Conservation (phyloP, 2,888 invertebrate genomes). For the Agrotis segetum region DNA sequence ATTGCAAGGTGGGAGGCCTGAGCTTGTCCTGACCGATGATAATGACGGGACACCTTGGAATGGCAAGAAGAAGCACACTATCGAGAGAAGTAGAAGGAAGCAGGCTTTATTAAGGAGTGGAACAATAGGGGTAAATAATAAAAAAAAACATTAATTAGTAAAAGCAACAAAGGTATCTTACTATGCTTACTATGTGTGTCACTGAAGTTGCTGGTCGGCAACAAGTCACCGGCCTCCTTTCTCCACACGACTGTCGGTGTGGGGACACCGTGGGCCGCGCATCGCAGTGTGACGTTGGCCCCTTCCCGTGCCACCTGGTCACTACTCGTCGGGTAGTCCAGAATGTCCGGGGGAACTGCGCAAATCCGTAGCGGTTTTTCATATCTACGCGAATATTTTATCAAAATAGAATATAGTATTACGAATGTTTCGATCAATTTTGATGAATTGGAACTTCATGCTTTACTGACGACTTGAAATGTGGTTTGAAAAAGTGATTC, state of each 20-base stretch:
- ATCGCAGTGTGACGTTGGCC: slow-evolving; percentile 95
- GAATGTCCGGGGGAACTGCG: slow-evolving; percentile 96
- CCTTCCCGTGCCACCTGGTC: slow-evolving; percentile 97
- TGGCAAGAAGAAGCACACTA: neutral
- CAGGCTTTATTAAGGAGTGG: neutral
- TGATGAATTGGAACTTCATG: neutral
- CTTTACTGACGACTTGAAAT: neutral
- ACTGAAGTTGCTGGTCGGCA: slow-evolving; percentile 88
- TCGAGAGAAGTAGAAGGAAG: neutral
- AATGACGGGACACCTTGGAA: no score
- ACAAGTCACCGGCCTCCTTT: slow-evolving; percentile 94
- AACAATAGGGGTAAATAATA: neutral
- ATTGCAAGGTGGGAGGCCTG: no score
- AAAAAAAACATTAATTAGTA: neutral
- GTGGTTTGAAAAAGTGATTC: slow-evolving; percentile 1
- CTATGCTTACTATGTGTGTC: slow-evolving; percentile 86
- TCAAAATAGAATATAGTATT: slow-evolving; percentile 48
- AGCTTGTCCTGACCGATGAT: no score
- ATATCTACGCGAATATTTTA: slow-evolving; percentile 57
- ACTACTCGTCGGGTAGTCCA: slow-evolving; percentile 96
- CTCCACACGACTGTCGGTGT: slow-evolving; percentile 97
- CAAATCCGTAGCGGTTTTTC: slow-evolving; percentile 62
- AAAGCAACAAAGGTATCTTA: slow-evolving; percentile 1
- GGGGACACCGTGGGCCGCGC: slow-evolving; percentile 97
- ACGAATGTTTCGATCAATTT: slow-evolving; percentile 15